Base-by-base conservation (phyloP, 92 coral and sea anemone genomes). In the Hydrozoanthus gracilis region DNA sequence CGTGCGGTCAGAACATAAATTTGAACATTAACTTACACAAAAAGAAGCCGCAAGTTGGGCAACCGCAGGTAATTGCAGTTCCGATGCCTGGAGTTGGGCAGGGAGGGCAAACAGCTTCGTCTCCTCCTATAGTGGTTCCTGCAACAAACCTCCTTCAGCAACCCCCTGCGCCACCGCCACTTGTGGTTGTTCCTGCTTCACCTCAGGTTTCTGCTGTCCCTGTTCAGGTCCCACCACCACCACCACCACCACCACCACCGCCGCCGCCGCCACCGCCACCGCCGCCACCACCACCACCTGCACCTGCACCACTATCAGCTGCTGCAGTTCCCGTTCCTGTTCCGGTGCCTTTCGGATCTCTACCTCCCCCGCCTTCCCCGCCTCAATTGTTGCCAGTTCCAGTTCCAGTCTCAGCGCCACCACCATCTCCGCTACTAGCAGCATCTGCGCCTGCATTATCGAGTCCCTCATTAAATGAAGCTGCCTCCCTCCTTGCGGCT, bases 1-100 rank as follows among this genome's bases (percentile, higher is more conserved):
- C 18, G 49, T 80, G 85, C 46, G 85, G 85, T 68, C 85, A 80
- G 50, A 65, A 80, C 85, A 80, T 80, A 15, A 80, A 80, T 44
- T 68, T 80, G 52, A 73, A 80, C 44, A 80, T 80, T 45, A 80
- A 80, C 46, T 47, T 80, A 4, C 85, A 49, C 85, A 80, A 80
- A 51, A 80, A 66, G 7, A 64, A 80, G 3, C 85, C 85, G 1
- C 73, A 15, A 18, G 85, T 60, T 47, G 74, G 14, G 9, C 74
- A 65, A n/a, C 85, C 85, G 10, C 85, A 80, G 12, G 27, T 80
- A 60, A 27, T 80, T 18, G 69, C 85, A 13, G 20, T 80, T 51
- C 85, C 85, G 51, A 4, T 80, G 60, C 15, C 58, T 51, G 64
- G 55, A 2, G 74, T 46, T 46, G 61, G 79, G 7, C 44, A 17